Evolutionary conservation across 2,888 invertebrate genomes (phyloP).

Genomic region (Parnassius orleans): DNA sequence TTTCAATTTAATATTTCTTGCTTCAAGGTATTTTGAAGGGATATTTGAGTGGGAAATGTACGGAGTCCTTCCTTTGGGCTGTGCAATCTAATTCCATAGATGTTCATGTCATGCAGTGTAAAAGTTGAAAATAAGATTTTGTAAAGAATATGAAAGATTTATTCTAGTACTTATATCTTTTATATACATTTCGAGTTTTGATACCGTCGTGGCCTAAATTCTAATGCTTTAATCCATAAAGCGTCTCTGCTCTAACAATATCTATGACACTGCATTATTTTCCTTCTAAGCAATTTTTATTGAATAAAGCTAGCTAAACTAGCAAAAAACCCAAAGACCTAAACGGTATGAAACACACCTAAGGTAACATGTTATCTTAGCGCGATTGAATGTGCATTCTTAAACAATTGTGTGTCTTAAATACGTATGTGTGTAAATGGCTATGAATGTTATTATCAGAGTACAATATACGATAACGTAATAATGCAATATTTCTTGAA

Average conservation of each 20-base stretch:
- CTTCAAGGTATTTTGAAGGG: not conserved
- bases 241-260: constrained; percentile 28
- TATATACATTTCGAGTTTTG: constrained; percentile 25
- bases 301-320: too few relatives aligned
- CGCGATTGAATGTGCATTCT: not conserved
- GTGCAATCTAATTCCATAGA: constrained; percentile 32
- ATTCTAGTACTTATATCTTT: constrained; percentile 23
- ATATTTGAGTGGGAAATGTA: constrained; percentile 22
- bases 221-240: constrained; percentile 32
- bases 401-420: not conserved
- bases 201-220: constrained; percentile 41
- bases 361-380: too few relatives aligned
- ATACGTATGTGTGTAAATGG: too few relatives aligned
- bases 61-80: constrained; percentile 40
- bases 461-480: too few relatives aligned
- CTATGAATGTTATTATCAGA: not conserved
- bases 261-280: constrained; percentile 14
- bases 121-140: constrained; percentile 19
- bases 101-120: constrained; percentile 2
- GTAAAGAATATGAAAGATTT: constrained; percentile 15
- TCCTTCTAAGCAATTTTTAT: too few relatives aligned
- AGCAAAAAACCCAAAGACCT: too few relatives aligned
- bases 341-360: too few relatives aligned
- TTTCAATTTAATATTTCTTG: not conserved
- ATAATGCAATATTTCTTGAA: too few relatives aligned